These are phyloP conservation scores for Amorpha juglandis DNA, from an alignment of 2,888 invertebrate species.

Conservation along the genomic window DNA sequence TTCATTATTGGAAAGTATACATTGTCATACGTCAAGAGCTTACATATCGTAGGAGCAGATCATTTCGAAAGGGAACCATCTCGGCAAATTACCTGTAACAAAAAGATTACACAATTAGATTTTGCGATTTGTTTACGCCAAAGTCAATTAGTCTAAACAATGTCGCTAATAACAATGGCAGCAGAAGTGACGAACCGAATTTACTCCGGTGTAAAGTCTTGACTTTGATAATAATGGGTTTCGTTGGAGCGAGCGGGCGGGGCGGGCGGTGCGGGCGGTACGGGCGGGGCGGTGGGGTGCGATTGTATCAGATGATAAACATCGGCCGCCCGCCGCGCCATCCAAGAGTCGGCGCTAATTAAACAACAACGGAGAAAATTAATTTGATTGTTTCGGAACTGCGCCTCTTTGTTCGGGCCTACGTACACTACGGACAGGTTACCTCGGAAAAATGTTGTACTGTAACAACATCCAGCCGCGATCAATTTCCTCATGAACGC, in stretches of 20 bases:
- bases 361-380: slow-evolving; percentile 83
- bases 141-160: slow-evolving; percentile 74
- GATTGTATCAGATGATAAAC: slow-evolving; percentile 84
- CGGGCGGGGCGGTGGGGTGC: slow-evolving; percentile 50
- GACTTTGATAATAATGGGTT: slow-evolving; percentile 82
- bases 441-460: slow-evolving; percentile 71
- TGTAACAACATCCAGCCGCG: slow-evolving; percentile 52
- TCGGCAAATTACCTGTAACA: slow-evolving; percentile 76
- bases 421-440: slow-evolving; percentile 68
- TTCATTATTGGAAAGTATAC: slow-evolving; percentile 35
- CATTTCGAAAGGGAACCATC: slow-evolving; percentile 44
- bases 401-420: slow-evolving; percentile 74
- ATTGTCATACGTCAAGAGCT: slow-evolving; percentile 32
- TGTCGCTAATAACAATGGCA: slow-evolving; percentile 76
- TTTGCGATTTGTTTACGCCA: slow-evolving; percentile 71
- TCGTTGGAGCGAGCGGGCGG: slow-evolving; percentile 57
- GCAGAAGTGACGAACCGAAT: slow-evolving; percentile 80
- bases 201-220: slow-evolving; percentile 77
- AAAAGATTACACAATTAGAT: slow-evolving; percentile 71
- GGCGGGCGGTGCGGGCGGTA: background rate
- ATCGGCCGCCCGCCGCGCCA: slow-evolving; percentile 79
- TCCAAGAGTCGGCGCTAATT: slow-evolving; percentile 81
- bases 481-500: slow-evolving; percentile 58
- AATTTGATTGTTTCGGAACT: slow-evolving; percentile 82
- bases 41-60: slow-evolving; percentile 36